Evolutionary conservation across 2,888 invertebrate species (phyloP), one percentile per base, ranked within the genome.

Genomic region (Xestia xanthographa): DNA sequence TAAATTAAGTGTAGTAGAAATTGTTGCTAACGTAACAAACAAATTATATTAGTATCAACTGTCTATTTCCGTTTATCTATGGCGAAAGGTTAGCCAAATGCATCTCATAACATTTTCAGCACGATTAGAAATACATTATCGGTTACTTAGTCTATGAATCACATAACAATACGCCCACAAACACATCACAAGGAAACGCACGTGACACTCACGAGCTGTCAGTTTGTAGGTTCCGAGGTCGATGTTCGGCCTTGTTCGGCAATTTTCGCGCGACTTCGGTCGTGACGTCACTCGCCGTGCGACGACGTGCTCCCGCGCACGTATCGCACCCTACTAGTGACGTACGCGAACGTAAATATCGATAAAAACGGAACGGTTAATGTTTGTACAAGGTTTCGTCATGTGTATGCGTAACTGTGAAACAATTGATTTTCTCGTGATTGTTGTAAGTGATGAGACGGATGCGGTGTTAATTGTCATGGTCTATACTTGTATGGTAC

Each of bases 231-330:
- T 83, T 83, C 87, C 87, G 93, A 94, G 95, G 95, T 95, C 94
- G 91, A 91, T 88, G 95, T 66, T 93, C 95, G 95, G 93, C 95
- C 95, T 96, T 96, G 95, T 93, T 93, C 92, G 90, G 88, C 86
- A 91, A 93, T 94, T 93, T 95, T 95, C 94, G 94, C 94, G 91
- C 83, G 86, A 80, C 79, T 86, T 85, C 87, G 74, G 79, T 82
- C 72, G 90, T 93, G 92, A 94, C 94, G 94, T 93, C 92, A 91
- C 88, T 41, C 66, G 75, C 71, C 68, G 72, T 76, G 84, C 88
- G 90, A 95, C 95, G 94, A 95, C 95, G 95, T 95, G 95, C 93
- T 88, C 90, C 56, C 67, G 91, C 90, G 93, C 95, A 95, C 95
- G 95, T 95, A 93, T 86, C 81, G 84, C 91, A 81, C 86, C 80